A percentile compares a stretch with the other conserved stretches of the same genome.
These are phyloP conservation scores for Pseudachorutes palmiensis DNA, from an alignment of 1,140 invertebrate species.

Conservation along the genomic window DNA sequence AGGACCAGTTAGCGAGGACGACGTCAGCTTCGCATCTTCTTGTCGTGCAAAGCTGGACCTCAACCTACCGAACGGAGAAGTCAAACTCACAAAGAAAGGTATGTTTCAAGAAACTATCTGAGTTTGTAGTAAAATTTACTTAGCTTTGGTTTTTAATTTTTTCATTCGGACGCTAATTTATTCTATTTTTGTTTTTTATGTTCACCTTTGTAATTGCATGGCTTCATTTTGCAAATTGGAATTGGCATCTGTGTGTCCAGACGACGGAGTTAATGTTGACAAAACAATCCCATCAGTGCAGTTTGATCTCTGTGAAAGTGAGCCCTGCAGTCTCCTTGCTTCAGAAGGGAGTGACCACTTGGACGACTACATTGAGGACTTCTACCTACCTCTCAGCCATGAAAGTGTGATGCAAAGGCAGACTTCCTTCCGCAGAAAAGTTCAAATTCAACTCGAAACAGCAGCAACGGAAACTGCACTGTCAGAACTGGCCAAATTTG, in stretches of 20 bases:
- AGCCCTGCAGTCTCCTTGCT: slow-evolving; percentile 7
- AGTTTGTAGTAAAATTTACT: neutral
- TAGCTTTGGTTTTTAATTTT: slow-evolving; percentile 6
- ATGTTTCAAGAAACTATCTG: neutral
- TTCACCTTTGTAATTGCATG: neutral
- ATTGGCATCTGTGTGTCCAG: neutral
- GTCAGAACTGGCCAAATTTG: slow-evolving; percentile 40
- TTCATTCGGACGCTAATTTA: neutral
- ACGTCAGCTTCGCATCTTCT: slow-evolving; percentile 28
- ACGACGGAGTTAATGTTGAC: slow-evolving; percentile 1
- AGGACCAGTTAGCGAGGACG: slow-evolving; percentile 36
- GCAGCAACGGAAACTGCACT: slow-evolving; percentile 41
- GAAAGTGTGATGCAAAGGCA: slow-evolving; percentile 42
- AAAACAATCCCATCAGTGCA: too few relatives aligned
- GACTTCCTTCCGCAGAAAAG: slow-evolving; percentile 41
- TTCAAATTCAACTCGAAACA: slow-evolving; percentile 39
- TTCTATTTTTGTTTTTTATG: neutral
- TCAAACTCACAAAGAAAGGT: slow-evolving; percentile 35
- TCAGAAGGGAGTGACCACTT: slow-evolving; percentile 19
- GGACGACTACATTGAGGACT: slow-evolving; percentile 44
- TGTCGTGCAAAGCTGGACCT: slow-evolving; percentile 32
- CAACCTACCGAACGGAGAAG: slow-evolving; percentile 29
- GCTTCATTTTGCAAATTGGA: neutral
- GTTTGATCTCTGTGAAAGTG: slow-evolving; percentile 9
- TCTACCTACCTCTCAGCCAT: slow-evolving; percentile 41